Evolutionary conservation across 2,888 invertebrate genomes (phyloP).

Genomic region (Vandiemenella viatica): DNA sequence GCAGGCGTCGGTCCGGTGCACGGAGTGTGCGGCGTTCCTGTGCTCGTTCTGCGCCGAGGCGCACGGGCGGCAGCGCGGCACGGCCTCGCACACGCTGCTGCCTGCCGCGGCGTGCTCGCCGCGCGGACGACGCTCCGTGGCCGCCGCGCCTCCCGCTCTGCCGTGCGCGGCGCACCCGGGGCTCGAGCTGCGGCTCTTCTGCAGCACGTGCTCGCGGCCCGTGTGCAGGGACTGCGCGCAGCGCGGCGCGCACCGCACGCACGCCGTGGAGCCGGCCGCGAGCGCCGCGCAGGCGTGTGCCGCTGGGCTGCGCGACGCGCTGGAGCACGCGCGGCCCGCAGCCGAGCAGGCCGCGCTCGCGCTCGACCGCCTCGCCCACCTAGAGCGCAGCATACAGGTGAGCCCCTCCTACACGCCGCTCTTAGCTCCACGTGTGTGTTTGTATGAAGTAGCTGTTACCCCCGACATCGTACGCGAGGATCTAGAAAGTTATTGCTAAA

Average conservation of each 20-base stretch:
- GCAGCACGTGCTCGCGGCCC: conserved; percentile 55
- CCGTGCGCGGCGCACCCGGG: conserved; percentile 50
- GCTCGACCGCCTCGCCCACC: conserved; percentile 33
- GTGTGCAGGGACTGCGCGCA: conserved; percentile 17
- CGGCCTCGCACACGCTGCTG: conserved; percentile 37
- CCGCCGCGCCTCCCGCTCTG: too few relatives aligned
- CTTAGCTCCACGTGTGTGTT: too few relatives aligned
- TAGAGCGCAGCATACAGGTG: conserved; percentile 12
- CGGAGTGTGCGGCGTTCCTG: conserved; percentile 52
- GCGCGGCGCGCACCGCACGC: conserved; percentile 22
- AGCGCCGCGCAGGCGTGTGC: conserved; percentile 44
- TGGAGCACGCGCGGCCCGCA: conserved; percentile 42
- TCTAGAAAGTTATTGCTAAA: too few relatives aligned
- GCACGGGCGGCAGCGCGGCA: conserved; percentile 38
- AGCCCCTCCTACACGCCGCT: background rate
- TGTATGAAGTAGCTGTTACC: too few relatives aligned
- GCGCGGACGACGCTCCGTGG: too few relatives aligned
- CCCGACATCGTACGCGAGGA: too few relatives aligned
- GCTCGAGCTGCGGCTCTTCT: conserved; percentile 52
- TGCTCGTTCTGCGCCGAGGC: conserved; percentile 51
- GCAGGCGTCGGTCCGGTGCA: conserved; percentile 55
- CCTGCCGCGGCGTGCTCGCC: conserved; percentile 34
- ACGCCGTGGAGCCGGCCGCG: conserved; percentile 42
- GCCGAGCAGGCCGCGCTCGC: conserved; percentile 44
- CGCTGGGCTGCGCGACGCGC: conserved; percentile 39